Conservation (phyloP, 2,888 invertebrate species). For the Tribolium freemani region DNA sequence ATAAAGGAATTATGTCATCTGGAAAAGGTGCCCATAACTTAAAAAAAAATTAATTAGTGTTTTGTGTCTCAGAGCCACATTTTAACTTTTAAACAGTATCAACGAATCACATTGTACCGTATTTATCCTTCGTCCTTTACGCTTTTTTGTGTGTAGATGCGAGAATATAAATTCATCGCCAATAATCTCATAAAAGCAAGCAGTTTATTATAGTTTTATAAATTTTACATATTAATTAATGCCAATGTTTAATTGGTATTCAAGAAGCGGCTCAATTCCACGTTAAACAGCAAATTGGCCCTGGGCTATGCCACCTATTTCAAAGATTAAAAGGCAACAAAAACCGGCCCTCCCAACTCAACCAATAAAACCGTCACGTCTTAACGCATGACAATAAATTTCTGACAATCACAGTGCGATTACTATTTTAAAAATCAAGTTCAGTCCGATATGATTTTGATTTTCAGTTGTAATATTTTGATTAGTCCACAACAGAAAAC, state of each 20-base stretch:
- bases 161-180: too few species aligned
- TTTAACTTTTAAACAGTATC: too few species aligned
- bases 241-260: neutral
- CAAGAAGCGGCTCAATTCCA: neutral
- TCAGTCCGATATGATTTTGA: constrained; percentile 55
- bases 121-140: too few species aligned
- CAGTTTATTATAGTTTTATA: too few species aligned
- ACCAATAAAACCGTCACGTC: constrained; percentile 1
- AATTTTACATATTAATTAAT: too few species aligned
- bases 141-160: too few species aligned
- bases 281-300: neutral
- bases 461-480: constrained; percentile 44
- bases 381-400: constrained; percentile 45
- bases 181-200: too few species aligned
- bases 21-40: too few species aligned
- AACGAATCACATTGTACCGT: too few species aligned
- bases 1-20: too few species aligned
- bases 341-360: constrained; percentile 4
- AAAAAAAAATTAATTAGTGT: too few species aligned
- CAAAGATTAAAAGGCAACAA: constrained; percentile 18
- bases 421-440: constrained; percentile 51
- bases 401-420: constrained; percentile 61
- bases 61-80: too few species aligned
- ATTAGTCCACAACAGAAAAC: constrained; percentile 44
- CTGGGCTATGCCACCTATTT: constrained; percentile 11